A percentile compares a stretch with the other conserved stretches of the same genome.
Conservation (phyloP, 2,113 vertebrate species). For the Charadrius vociferus region DNA sequence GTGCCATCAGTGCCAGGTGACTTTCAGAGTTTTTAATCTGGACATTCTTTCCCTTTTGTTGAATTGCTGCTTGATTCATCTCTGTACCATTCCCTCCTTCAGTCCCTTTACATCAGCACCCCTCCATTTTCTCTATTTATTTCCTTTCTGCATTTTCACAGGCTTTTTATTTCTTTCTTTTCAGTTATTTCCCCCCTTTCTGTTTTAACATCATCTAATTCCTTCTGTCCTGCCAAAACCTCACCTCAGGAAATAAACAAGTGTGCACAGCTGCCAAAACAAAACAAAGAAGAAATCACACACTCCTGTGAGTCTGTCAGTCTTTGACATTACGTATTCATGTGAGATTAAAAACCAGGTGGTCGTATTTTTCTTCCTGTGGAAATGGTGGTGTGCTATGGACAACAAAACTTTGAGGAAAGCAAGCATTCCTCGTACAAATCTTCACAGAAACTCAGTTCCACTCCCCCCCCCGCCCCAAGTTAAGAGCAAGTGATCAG, state of each 20-base stretch:
- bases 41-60: not conserved
- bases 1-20: not conserved
- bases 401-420: not conserved
- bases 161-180: not conserved
- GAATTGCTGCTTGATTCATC: not conserved
- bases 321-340: not conserved
- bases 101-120: not conserved
- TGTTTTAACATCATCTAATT: not conserved
- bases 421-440: not conserved
- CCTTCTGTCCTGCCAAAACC: not conserved
- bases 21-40: not conserved
- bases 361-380: not conserved
- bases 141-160: not conserved
- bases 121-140: not conserved
- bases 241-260: not conserved
- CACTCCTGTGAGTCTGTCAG: not conserved
- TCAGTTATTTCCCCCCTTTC: not conserved
- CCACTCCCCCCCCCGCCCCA: accelerated
- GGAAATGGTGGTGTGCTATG: not conserved
- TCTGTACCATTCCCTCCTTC: not conserved
- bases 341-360: not conserved
- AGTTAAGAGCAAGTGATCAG: not conserved
- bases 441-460: not conserved
- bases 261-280: not conserved
- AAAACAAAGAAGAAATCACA: not conserved